Evolutionary conservation across 1,140 invertebrate genomes (phyloP).

Genomic region (Brachystomella parvula): DNA sequence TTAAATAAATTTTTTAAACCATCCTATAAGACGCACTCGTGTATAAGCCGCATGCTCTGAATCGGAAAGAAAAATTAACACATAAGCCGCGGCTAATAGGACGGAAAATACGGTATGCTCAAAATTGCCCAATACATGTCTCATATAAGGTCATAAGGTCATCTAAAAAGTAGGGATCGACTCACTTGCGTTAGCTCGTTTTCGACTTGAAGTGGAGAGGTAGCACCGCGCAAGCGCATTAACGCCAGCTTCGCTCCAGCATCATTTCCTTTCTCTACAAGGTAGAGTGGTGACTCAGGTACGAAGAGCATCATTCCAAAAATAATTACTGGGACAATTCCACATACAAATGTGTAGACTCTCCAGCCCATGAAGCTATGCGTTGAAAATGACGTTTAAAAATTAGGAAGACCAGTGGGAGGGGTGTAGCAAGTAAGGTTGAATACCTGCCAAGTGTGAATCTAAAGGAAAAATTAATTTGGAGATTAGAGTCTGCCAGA

Average conservation of each 20-base stretch:
- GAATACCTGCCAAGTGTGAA: slow-evolving; percentile 59
- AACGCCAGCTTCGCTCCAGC: slow-evolving; percentile 56
- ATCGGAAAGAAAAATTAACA: too few relatives aligned
- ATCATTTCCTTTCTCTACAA: slow-evolving; percentile 53
- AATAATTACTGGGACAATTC: slow-evolving; percentile 55
- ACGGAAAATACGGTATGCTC: too few relatives aligned
- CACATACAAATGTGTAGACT: slow-evolving; percentile 56
- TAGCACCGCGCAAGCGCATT: slow-evolving; percentile 54
- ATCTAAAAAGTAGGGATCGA: not conserved
- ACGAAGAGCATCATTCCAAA: slow-evolving; percentile 57
- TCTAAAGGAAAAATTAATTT: slow-evolving; percentile 61
- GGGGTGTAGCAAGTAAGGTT: slow-evolving; percentile 59
- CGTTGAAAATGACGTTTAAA: too few relatives aligned
- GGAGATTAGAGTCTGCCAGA: slow-evolving; percentile 58
- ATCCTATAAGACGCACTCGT: too few relatives aligned
- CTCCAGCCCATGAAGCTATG: slow-evolving; percentile 53
- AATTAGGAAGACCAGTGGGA: too few relatives aligned
- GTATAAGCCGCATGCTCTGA: too few relatives aligned
- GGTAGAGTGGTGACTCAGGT: slow-evolving; percentile 72
- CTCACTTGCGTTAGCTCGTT: not conserved
- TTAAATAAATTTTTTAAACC: not conserved
- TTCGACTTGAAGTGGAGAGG: slow-evolving; percentile 42
- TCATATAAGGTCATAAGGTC: not conserved
- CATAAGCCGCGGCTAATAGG: too few relatives aligned
- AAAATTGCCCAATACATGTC: not conserved